Evolutionary conservation across 2,113 vertebrate genomes (phyloP).

Genomic region (Caretta caretta): DNA sequence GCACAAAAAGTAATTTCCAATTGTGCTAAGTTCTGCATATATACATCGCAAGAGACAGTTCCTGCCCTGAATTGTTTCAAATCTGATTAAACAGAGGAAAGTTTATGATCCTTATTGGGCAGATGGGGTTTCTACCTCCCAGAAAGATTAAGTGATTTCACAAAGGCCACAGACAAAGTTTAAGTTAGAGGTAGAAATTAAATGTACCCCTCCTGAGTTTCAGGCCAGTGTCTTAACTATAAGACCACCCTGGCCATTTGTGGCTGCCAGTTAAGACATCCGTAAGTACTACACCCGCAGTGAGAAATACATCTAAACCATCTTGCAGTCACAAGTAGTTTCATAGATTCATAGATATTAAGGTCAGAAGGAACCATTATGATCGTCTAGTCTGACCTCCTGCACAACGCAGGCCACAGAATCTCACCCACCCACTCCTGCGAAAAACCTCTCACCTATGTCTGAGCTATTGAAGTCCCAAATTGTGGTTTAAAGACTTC

Average conservation of each 20-base stretch:
- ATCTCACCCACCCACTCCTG: too few species aligned
- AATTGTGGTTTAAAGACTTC: too few species aligned
- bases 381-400: too few species aligned
- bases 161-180: not conserved
- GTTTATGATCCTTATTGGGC: not conserved
- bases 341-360: too few species aligned
- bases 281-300: not conserved
- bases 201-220: not conserved
- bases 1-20: not conserved
- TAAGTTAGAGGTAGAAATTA: not conserved
- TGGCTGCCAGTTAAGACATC: not conserved
- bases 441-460: too few species aligned
- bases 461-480: too few species aligned
- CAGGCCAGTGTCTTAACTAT: not conserved
- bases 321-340: not conserved
- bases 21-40: not conserved
- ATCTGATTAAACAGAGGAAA: not conserved
- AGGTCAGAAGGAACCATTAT: too few species aligned
- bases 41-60: not conserved
- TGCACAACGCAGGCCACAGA: too few species aligned
- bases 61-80: not conserved
- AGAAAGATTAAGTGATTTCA: not conserved
- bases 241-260: not conserved
- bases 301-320: not conserved
- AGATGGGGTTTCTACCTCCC: not conserved